Evolutionary conservation across 2,113 vertebrate species (phyloP), one percentile per base, ranked within the genome.

Genomic region (Romanogobio albipinnatus): DNA sequence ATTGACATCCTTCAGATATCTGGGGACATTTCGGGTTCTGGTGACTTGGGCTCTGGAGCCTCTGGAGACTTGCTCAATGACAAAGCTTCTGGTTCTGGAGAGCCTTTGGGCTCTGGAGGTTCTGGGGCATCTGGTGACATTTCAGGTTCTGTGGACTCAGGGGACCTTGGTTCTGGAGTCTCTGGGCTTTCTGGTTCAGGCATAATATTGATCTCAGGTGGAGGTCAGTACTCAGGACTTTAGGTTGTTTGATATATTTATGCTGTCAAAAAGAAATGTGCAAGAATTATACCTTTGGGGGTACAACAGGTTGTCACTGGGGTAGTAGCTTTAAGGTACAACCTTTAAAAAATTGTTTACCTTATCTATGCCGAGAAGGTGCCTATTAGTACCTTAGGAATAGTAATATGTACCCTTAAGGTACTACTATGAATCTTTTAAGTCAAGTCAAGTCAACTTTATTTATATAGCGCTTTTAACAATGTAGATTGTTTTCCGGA

Each of bases 1-100:
- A 89, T 87, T 90, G 94, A 93, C 89, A 93, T 87, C 91, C 92
- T 93, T 91, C 94, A 90, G 90, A 89, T 92, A 68, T 92, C 93
- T 88, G 93, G 91, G 85, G 92, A 94, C 90, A 92, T 91, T 87
- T 91, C 84, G 87, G 90, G 90, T 86, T 92, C 91, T 3, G 85
- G 84, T 39, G 89, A 84, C 17, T 92, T 88, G 56, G 89, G 76
- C 45, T 91, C 92, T 84, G 92, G 90, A 24, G 90, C 89, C 29
- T 86, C 78, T 71, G 85, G 81, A 53, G 82, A 82, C 76, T 43
- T 51, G 13, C 7, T 53, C 7, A 11, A 49, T n/a, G 29, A 56
- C 11, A 82, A 19, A 49, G 61, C 39, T 36, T 80, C 24, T 81
- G 90, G 86, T 82, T 87, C 82, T 93, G 93, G 66, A 90, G 86